Conservation (phyloP, 2,797 vertebrate species). For the Mus minutoides region DNA sequence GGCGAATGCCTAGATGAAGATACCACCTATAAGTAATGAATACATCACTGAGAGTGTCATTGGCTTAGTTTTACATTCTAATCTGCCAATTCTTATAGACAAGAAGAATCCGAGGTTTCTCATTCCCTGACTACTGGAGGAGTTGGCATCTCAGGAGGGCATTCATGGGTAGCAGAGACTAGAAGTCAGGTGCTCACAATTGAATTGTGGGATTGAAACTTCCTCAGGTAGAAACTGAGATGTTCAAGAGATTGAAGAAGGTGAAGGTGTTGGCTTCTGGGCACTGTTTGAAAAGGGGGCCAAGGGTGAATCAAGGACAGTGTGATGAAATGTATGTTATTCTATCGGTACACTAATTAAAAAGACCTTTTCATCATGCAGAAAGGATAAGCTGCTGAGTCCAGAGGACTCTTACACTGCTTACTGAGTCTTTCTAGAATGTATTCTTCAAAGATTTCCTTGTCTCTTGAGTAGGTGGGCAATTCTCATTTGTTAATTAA, state of each 20-base stretch:
- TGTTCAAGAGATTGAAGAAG: background rate
- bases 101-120: background rate
- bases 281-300: background rate
- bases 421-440: background rate
- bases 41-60: background rate
- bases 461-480: background rate
- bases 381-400: background rate
- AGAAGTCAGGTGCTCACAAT: background rate
- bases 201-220: background rate
- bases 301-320: rapidly evolving
- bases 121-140: background rate
- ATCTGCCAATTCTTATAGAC: conserved; percentile 12
- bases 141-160: background rate
- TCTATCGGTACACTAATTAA: background rate
- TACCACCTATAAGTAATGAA: background rate
- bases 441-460: background rate
- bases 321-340: background rate
- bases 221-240: background rate
- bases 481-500: background rate
- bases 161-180: background rate
- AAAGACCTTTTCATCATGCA: background rate
- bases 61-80: conserved; percentile 5
- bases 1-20: background rate
- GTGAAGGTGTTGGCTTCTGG: background rate
- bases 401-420: background rate